Conservation (phyloP, 2,888 invertebrate species). For the Parascotia fuliginaria region DNA sequence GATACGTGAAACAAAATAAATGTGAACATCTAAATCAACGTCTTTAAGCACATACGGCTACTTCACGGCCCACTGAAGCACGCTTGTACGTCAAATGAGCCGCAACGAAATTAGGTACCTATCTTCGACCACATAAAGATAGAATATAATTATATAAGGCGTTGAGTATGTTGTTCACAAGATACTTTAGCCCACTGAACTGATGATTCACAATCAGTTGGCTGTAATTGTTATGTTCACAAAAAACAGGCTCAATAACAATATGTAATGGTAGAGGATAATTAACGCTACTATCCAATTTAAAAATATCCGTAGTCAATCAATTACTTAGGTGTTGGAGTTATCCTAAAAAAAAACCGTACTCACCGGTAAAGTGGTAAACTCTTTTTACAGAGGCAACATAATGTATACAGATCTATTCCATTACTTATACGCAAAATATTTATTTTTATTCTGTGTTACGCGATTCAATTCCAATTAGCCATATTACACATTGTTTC, state of each 20-base stretch:
- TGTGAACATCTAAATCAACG: slow-evolving; percentile 53
- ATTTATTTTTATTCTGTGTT: too few species aligned
- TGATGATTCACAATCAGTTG: slow-evolving; percentile 52
- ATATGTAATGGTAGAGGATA: slow-evolving; percentile 28
- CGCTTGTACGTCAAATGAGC: slow-evolving; percentile 60
- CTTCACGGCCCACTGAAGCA: slow-evolving; percentile 61
- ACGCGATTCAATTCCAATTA: too few species aligned
- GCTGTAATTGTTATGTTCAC: slow-evolving; percentile 25
- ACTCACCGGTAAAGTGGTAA: not conserved
- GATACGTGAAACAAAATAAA: slow-evolving; percentile 23
- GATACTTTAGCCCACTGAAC: slow-evolving; percentile 41
- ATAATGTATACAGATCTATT: too few species aligned
- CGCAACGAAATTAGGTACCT: slow-evolving; percentile 54
- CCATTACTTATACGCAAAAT: too few species aligned
- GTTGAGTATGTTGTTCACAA: slow-evolving; percentile 42
- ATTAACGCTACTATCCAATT: slow-evolving; percentile 32
- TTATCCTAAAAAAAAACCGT: slow-evolving; percentile 10
- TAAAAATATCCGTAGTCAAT: slow-evolving; percentile 25
- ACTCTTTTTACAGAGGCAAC: not conserved
- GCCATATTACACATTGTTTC: too few species aligned
- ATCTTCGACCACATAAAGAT: slow-evolving; percentile 28
- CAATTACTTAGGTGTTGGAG: slow-evolving; percentile 8
- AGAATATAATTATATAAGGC: not conserved
- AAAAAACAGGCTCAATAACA: slow-evolving; percentile 36
- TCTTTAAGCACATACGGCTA: slow-evolving; percentile 57